A percentile compares a stretch with the other conserved stretches of the same genome.
Evolutionary conservation across 2,888 invertebrate species (phyloP).

Genomic region (Chydorus sphaericus): DNA sequence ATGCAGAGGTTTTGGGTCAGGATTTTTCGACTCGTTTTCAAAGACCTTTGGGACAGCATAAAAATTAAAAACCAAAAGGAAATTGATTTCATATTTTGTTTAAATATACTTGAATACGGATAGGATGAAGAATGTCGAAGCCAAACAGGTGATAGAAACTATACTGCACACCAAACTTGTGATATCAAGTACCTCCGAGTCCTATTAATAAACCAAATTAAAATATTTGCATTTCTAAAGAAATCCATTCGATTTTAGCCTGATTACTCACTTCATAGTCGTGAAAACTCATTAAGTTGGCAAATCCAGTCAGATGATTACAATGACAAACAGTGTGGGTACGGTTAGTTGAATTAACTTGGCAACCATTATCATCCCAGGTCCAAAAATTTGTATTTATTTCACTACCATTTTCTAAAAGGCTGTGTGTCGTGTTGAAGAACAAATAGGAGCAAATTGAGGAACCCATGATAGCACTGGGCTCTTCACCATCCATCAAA

Average conservation of each 20-base stretch:
- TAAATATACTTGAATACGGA: conserved; percentile 26
- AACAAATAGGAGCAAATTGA: conserved; percentile 7
- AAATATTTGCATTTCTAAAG: neutral
- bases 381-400: conserved; percentile 2
- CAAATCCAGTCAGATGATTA: conserved; percentile 30
- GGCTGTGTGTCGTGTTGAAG: no score
- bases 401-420: neutral
- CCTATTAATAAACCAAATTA: conserved; percentile 18
- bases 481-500: conserved; percentile 15
- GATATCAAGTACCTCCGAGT: conserved; percentile 21
- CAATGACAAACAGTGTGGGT: conserved; percentile 29
- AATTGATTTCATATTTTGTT: neutral
- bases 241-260: no score
- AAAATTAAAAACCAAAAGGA: no score
- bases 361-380: conserved; percentile 23
- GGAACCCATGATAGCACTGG: conserved; percentile 15
- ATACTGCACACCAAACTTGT: conserved; percentile 21
- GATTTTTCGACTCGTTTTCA: conserved; percentile 30
- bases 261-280: no score
- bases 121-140: conserved; percentile 23
- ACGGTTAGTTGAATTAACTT: conserved; percentile 23
- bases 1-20: conserved; percentile 39
- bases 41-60: no score
- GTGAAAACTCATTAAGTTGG: conserved; percentile 29
- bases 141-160: conserved; percentile 17